Percentiles rank a stretch among this genome's conserved stretches.
These are phyloP conservation scores for Oligia fasciuncula DNA, from an alignment of 2,888 invertebrate genomes.

Conservation along the genomic window DNA sequence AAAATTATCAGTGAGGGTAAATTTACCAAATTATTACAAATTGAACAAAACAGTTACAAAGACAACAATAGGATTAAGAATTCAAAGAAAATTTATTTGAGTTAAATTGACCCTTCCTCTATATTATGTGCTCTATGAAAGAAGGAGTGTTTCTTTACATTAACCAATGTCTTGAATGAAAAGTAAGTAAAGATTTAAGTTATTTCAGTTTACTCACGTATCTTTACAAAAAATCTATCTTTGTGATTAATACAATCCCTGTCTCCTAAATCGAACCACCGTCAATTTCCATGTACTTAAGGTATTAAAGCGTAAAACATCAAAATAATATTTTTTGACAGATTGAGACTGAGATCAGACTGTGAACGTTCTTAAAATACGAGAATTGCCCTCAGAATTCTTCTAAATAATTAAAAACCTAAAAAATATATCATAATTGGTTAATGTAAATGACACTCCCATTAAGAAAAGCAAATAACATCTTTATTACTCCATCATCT, in stretches of 20 bases:
- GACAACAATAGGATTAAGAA: neutral
- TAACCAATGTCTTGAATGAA: neutral
- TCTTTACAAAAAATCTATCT: neutral
- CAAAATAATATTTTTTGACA: neutral
- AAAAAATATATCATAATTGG: neutral
- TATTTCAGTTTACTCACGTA: neutral
- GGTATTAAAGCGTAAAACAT: neutral
- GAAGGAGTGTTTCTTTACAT: neutral
- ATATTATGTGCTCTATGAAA: neutral
- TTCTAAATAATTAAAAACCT: neutral
- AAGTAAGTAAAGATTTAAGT: neutral
- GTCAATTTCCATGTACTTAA: too few species aligned
- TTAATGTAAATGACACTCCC: neutral
- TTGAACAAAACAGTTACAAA: neutral
- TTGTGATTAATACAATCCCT: neutral
- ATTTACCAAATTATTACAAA: neutral
- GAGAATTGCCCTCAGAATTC: too few species aligned
- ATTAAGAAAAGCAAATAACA: neutral
- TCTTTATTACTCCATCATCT: conserved; percentile 4
- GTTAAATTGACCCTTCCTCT: neutral
- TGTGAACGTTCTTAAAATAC: too few species aligned
- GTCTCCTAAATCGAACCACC: too few species aligned
- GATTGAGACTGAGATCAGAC: too few species aligned
- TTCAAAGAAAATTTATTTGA: too few species aligned
- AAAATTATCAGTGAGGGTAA: neutral